Conservation (phyloP, 2,797 vertebrate genomes). For the Meda fulgida region DNA sequence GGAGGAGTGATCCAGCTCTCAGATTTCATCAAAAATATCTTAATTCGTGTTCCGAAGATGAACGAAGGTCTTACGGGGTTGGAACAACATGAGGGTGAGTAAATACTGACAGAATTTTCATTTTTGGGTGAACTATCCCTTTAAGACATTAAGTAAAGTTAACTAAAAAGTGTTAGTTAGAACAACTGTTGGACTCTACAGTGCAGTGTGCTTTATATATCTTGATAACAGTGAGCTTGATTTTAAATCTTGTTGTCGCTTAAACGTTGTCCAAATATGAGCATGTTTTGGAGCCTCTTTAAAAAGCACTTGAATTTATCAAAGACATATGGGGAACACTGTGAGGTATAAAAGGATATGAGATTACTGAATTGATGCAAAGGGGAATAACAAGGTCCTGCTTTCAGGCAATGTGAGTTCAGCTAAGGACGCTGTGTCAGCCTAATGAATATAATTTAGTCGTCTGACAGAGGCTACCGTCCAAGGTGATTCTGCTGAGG, state of each 20-base stretch:
- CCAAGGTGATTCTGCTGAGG: slow-evolving; percentile 49
- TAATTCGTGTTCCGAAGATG: no score
- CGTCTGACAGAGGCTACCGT: slow-evolving; percentile 36
- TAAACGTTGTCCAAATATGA: slow-evolving; percentile 3
- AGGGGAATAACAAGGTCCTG: neutral
- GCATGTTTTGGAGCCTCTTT: slow-evolving; percentile 4
- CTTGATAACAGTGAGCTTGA: neutral
- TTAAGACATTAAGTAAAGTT: no score
- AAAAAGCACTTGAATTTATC: slow-evolving; percentile 29
- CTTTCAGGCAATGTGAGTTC: slow-evolving; percentile 38
- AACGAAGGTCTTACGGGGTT: no score
- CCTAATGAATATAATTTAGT: slow-evolving; percentile 48
- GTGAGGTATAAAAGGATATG: slow-evolving; percentile 17
- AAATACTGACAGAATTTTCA: no score
- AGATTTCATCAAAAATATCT: no score
- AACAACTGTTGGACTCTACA: no score
- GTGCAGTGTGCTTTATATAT: neutral
- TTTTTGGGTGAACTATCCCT: no score
- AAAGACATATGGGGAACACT: slow-evolving; percentile 13
- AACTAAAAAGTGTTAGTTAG: no score
- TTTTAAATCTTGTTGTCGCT: neutral
- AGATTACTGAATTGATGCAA: slow-evolving; percentile 17
- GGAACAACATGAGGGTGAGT: no score
- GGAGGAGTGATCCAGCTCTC: no score
- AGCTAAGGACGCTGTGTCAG: slow-evolving; percentile 40